Evolutionary conservation across 2,797 vertebrate genomes (phyloP), one percentile per base, ranked within the genome.

Genomic region (Sphenopsis melanotis): DNA sequence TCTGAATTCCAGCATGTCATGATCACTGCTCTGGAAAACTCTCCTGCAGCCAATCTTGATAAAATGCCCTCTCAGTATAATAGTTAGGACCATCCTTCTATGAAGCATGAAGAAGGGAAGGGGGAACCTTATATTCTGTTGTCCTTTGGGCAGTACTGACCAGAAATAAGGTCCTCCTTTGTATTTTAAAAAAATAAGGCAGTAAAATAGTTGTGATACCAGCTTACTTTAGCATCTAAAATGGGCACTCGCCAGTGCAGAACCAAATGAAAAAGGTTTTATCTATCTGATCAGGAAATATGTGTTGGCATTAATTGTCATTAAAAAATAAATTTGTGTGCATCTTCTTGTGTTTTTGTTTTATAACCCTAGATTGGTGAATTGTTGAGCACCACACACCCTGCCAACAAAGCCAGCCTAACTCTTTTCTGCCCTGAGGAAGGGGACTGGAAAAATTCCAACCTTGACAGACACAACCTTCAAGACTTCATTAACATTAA

Each of bases 401-500:
- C 99, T 94, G 99, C 98, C 95, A 99, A 99, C 97, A 99, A 99
- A 98, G 99, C 99, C 95, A 99, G 98, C 95, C 95, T 99, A 89
- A 99, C 99, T 37, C 98, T 99, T 32, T 99, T 98, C 94, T 99
- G 99, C 94, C 99, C 99, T 12, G 98, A 99, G 85, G 99, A 99
- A 98, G 99, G 99, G 2, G 98, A 99, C 74, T 99, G 99, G 99
- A 99, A 99, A 97, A 99, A 99, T 96, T 99, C 99, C 49, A 99
- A 99, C 96, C 97, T 99, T 87, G 99, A 99, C 94, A 99, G 99
- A 98, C 99, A 99, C 97, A 99, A 99, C 92, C 98, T 99, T 92
- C 99, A 99, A 97, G 99, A 99, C 82, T 99, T 99, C 85, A 99
- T 99, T 91, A 98, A 99, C 93, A 99, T 99, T 96, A 99, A 99